Conservation (phyloP, 2,888 invertebrate genomes). For the Leucophora obtusa region DNA sequence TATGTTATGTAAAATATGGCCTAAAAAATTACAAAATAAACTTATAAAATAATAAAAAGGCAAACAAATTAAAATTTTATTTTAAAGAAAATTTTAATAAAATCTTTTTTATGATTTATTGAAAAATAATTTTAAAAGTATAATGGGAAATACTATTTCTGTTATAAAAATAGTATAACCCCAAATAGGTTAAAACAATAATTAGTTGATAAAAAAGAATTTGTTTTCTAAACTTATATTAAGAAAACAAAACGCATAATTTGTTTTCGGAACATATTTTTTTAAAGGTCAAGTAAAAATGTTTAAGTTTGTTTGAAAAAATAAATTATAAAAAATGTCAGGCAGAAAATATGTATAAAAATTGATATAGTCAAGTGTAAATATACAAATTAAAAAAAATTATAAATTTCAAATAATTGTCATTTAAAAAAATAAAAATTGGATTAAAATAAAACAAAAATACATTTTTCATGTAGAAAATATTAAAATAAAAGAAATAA, state of each 20-base stretch:
- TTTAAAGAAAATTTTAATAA: slow-evolving; percentile 21
- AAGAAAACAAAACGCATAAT: not conserved
- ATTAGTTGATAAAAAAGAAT: not conserved
- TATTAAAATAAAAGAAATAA: slow-evolving; percentile 22
- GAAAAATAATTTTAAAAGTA: slow-evolving; percentile 13
- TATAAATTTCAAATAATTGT: too few relatives aligned
- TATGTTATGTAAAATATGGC: slow-evolving; percentile 52
- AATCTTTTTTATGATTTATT: slow-evolving; percentile 41
- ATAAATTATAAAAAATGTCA: slow-evolving; percentile 23
- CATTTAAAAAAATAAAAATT: slow-evolving; percentile 34
- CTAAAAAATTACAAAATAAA: slow-evolving; percentile 46
- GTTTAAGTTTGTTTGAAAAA: slow-evolving; percentile 7
- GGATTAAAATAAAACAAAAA: slow-evolving; percentile 31
- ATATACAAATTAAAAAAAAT: slow-evolving; percentile 30
- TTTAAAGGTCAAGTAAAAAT: slow-evolving; percentile 6
- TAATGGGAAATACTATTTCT: slow-evolving; percentile 4
- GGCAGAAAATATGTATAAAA: not conserved
- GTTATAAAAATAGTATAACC: slow-evolving; percentile 6
- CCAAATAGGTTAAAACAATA: slow-evolving; percentile 8
- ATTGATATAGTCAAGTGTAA: slow-evolving; percentile 36
- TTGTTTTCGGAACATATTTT: not conserved
- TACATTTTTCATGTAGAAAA: slow-evolving; percentile 52
- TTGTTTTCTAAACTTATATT: too few relatives aligned
- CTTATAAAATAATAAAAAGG: slow-evolving; percentile 39
- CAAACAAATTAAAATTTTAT: slow-evolving; percentile 47